Evolutionary conservation across 2,888 invertebrate species (phyloP).

Genomic region (Sinotaia quadrata): DNA sequence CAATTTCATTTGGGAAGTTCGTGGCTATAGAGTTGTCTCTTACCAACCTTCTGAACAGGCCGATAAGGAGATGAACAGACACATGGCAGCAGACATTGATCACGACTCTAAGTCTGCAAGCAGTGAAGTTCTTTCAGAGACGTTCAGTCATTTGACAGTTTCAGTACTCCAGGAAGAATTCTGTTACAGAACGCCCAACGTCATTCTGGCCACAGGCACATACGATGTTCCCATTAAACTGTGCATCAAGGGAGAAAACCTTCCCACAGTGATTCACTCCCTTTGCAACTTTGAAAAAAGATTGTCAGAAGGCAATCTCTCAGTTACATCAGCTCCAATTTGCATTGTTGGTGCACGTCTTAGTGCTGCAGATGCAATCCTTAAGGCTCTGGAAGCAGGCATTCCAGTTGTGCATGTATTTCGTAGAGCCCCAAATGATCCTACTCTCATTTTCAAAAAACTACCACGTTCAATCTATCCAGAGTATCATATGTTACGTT

Average conservation of each 20-base stretch:
- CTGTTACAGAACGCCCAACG: constrained; percentile 79
- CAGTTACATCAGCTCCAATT: constrained; percentile 76
- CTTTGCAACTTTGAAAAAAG: constrained; percentile 76
- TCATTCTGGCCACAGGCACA: constrained; percentile 86
- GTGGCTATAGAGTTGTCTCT: constrained; percentile 76
- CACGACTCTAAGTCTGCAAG: not conserved
- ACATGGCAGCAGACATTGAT: not conserved
- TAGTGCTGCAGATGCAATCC: constrained; percentile 90
- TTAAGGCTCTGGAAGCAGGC: constrained; percentile 77
- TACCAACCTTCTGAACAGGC: not conserved
- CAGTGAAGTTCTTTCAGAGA: too few species aligned
- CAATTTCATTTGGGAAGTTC: constrained; percentile 75
- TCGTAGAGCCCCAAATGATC: constrained; percentile 70
- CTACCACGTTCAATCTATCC: constrained; percentile 85
- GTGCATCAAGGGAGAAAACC: constrained; percentile 77
- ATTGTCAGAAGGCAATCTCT: constrained; percentile 46
- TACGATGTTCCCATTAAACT: constrained; percentile 84
- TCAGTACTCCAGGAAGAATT: constrained; percentile 70
- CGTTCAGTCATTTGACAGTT: too few species aligned
- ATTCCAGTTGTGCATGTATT: constrained; percentile 85
- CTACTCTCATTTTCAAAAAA: constrained; percentile 74
- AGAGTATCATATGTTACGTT: too few species aligned
- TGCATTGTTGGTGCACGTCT: constrained; percentile 91
- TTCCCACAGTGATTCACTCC: constrained; percentile 73
- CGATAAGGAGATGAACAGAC: not conserved